Percentiles rank a stretch among this genome's conserved stretches.
These are phyloP conservation scores for Eugnorisma glareosa DNA, from an alignment of 2,888 invertebrate genomes.

Conservation along the genomic window DNA sequence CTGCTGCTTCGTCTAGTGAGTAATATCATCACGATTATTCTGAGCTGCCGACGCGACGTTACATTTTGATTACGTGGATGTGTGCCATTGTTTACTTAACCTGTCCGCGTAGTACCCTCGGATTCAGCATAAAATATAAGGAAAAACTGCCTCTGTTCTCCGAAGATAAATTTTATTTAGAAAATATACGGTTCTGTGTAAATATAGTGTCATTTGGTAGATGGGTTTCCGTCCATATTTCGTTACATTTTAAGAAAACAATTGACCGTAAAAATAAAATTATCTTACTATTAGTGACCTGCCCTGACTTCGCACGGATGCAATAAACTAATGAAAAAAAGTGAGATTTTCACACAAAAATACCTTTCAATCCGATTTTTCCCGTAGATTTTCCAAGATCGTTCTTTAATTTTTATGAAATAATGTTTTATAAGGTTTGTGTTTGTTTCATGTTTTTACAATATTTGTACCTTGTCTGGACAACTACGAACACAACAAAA, in stretches of 20 bases:
- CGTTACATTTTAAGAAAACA: background rate
- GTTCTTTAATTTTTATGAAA: too few species aligned
- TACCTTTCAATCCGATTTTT: background rate
- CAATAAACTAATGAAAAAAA: background rate
- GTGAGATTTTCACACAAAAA: background rate
- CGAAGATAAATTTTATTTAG: slow-evolving; percentile 20
- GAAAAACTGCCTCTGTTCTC: slow-evolving; percentile 22
- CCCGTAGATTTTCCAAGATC: background rate
- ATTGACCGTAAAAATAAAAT: background rate
- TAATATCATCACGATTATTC: slow-evolving; percentile 34
- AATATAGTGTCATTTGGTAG: slow-evolving; percentile 21
- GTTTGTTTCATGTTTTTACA: too few species aligned
- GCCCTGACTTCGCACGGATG: background rate
- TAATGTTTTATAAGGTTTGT: too few species aligned
- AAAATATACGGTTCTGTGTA: slow-evolving; percentile 15
- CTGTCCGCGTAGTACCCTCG: slow-evolving; percentile 18
- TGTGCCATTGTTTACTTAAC: slow-evolving; percentile 48
- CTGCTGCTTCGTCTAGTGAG: slow-evolving; percentile 20
- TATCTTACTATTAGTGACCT: background rate
- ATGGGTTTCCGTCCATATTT: background rate
- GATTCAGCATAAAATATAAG: slow-evolving; percentile 31
- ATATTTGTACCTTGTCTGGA: background rate
- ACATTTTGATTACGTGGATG: slow-evolving; percentile 39
- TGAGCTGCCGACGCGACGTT: slow-evolving; percentile 7
- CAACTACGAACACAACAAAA: background rate